Conservation (phyloP, 1,140 invertebrate genomes). For the Agraylea sexmaculata region DNA sequence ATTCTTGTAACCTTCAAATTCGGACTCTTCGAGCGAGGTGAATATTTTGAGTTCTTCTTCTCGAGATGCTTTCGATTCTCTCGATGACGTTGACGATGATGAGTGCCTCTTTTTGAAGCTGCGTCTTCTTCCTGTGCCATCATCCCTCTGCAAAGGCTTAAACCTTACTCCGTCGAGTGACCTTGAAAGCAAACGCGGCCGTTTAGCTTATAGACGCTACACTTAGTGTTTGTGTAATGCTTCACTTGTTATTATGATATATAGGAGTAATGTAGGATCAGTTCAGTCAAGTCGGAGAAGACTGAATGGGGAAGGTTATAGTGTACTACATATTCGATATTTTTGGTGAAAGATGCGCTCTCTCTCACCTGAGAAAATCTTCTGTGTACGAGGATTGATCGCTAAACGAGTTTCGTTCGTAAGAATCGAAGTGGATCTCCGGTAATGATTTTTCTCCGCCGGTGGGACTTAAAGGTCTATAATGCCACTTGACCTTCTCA, state of each 20-base stretch:
- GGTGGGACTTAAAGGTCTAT: conserved; percentile 30
- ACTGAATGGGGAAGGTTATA: neutral
- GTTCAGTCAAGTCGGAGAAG: neutral
- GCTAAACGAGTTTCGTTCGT: conserved; percentile 26
- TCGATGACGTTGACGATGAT: conserved; percentile 43
- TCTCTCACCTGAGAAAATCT: conserved; percentile 39
- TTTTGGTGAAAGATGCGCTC: conserved; percentile 1
- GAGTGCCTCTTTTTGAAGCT: conserved; percentile 46
- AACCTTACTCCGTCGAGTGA: conserved; percentile 47
- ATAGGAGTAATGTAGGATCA: neutral
- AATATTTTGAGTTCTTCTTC: conserved; percentile 48
- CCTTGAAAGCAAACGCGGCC: conserved; percentile 37
- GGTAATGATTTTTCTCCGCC: conserved; percentile 24
- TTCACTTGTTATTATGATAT: neutral
- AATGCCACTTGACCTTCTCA: conserved; percentile 35
- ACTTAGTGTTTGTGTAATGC: neutral
- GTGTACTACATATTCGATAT: no score
- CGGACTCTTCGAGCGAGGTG: conserved; percentile 46
- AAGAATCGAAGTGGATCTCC: conserved; percentile 39
- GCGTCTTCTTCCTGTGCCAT: conserved; percentile 41
- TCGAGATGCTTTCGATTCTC: conserved; percentile 40
- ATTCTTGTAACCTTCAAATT: conserved; percentile 32
- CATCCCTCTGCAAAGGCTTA: conserved; percentile 41
- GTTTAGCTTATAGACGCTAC: conserved; percentile 1
- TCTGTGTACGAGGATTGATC: conserved; percentile 29